Percentiles rank a stretch among this genome's conserved stretches.
phyloP scores from a whole-genome alignment of 2,888 invertebrate species.

The Drosophila tanythrix region DNA sequence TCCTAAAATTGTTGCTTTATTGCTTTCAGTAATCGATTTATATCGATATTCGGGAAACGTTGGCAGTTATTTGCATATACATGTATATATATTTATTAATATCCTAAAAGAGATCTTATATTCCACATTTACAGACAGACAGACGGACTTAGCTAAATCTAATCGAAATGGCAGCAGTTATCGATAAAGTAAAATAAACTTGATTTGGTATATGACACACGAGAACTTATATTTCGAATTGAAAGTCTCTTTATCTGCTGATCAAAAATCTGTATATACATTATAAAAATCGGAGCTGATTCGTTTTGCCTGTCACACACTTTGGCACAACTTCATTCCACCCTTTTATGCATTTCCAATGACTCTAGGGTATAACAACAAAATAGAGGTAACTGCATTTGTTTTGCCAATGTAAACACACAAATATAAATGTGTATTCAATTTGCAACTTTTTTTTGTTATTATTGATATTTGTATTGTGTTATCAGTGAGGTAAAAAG shows the following conservation, averaged over 20 bases:
- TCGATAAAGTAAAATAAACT: too few relatives aligned
- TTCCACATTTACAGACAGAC: neutral
- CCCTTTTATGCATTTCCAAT: neutral
- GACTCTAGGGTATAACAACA: neutral
- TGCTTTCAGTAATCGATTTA: neutral
- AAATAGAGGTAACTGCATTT: conserved; percentile 42
- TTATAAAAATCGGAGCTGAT: neutral
- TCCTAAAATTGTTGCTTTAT: neutral
- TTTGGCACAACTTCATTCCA: neutral
- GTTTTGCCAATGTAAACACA: conserved; percentile 40
- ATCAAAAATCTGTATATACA: neutral
- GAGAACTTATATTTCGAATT: neutral
- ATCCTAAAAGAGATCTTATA: neutral
- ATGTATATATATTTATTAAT: neutral
- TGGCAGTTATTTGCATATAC: neutral
- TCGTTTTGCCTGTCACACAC: neutral
- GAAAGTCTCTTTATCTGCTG: neutral
- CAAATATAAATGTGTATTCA: conserved; percentile 43
- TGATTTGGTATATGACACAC: neutral
- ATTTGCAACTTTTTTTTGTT: conserved; percentile 31
- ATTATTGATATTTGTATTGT: conserved; percentile 13
- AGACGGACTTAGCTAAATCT: accelerated
- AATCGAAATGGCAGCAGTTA: neutral
- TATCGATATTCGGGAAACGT: neutral
- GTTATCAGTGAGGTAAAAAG: conserved; percentile 27